phyloP scores from a whole-genome alignment of 2,113 vertebrate species.

The Corydoras sp. region DNA sequence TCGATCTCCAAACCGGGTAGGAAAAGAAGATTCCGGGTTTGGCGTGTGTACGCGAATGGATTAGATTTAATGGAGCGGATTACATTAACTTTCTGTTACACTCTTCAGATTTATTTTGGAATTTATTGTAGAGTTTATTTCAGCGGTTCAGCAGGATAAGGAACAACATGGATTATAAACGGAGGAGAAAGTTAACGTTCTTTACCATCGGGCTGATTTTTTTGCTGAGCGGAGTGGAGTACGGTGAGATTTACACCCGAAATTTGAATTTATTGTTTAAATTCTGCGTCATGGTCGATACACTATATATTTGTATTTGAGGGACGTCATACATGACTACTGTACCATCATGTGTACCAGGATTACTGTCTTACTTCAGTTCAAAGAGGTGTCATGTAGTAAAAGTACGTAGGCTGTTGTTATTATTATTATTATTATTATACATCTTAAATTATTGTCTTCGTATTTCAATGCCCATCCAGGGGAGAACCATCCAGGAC shows the following conservation, averaged over 20 bases:
- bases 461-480: too few species aligned
- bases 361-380: too few species aligned
- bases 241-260: constrained; percentile 58
- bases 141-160: not conserved
- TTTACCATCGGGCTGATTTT: constrained; percentile 71
- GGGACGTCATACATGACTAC: too few species aligned
- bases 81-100: not conserved
- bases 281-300: too few species aligned
- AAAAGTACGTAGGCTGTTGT: too few species aligned
- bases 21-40: not conserved
- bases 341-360: too few species aligned
- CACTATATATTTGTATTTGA: too few species aligned
- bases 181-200: constrained; percentile 65
- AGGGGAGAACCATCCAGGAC: too few species aligned
- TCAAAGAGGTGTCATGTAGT: too few species aligned
- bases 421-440: too few species aligned
- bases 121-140: not conserved
- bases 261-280: too few species aligned
- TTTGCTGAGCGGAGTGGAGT: constrained; percentile 73
- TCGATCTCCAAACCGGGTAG: not conserved
- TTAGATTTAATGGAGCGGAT: not conserved
- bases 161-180: constrained; percentile 56
- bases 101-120: not conserved
- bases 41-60: not conserved
- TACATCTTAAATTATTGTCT: too few species aligned